Evolutionary conservation across 2,113 vertebrate genomes (phyloP).

Genomic region (Strigops habroptila): DNA sequence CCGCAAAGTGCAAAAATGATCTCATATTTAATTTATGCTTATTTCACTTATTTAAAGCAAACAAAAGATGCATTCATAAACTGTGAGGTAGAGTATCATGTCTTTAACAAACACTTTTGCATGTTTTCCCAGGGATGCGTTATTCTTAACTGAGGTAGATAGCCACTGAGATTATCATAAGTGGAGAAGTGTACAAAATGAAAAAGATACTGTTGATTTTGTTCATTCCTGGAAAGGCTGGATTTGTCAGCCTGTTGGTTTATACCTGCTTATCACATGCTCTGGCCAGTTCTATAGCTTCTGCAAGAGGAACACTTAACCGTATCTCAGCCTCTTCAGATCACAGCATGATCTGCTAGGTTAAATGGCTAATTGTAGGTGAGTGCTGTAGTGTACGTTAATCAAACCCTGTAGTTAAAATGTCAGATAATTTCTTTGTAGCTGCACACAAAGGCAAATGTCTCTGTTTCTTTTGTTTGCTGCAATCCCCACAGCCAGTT

Average conservation of each 20-base stretch:
- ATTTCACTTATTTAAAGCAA: background rate
- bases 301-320: background rate
- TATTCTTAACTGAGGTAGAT: background rate
- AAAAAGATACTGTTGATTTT: background rate
- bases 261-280: background rate
- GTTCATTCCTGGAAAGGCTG: background rate
- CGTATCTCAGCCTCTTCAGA: background rate
- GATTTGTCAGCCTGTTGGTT: background rate
- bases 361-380: constrained; percentile 32
- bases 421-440: constrained; percentile 22
- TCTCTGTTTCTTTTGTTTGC: background rate
- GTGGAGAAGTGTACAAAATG: background rate
- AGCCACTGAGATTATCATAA: background rate
- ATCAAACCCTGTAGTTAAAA: constrained; percentile 14
- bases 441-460: background rate
- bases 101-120: background rate
- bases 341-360: constrained; percentile 19
- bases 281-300: background rate
- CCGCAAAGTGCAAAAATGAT: background rate
- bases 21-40: background rate
- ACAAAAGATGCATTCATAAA: background rate
- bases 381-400: constrained; percentile 6
- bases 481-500: background rate
- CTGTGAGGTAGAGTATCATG: background rate
- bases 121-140: background rate